These are phyloP conservation scores for Urocynchramus pylzowi DNA, from an alignment of 2,113 vertebrate species.

Conservation along the genomic window DNA sequence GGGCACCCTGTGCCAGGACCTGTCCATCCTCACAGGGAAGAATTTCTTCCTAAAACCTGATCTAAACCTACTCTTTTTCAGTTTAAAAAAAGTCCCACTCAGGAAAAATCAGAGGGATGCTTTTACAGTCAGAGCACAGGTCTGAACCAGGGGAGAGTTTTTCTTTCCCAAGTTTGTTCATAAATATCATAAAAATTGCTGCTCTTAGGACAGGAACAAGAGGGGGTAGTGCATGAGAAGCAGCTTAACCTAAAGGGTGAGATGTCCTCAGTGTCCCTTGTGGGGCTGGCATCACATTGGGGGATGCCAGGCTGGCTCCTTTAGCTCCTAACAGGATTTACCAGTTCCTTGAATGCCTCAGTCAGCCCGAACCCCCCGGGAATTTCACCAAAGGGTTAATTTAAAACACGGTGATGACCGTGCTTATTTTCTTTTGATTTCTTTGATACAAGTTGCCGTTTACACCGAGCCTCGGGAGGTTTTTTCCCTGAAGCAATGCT, in stretches of 20 bases:
- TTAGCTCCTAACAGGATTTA: background rate
- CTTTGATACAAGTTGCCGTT: constrained; percentile 5
- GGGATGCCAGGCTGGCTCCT: fast-evolving
- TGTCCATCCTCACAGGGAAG: fast-evolving
- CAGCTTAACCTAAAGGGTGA: background rate
- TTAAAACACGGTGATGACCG: background rate
- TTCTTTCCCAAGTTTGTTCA: background rate
- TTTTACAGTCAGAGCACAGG: background rate
- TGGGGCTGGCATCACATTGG: background rate
- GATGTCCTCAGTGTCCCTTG: background rate
- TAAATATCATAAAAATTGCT: background rate
- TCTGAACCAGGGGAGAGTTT: background rate
- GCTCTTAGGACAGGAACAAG: background rate
- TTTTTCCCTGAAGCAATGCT: background rate
- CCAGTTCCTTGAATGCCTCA: background rate
- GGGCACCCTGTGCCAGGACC: background rate
- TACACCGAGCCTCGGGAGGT: background rate
- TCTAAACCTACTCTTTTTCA: background rate
- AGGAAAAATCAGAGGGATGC: background rate
- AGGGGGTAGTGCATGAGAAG: background rate
- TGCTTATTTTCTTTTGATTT: constrained; percentile 11
- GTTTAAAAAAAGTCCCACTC: background rate
- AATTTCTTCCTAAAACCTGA: background rate
- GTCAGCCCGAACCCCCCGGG: background rate
- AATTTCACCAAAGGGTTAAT: constrained; percentile 35